phyloP scores from a whole-genome alignment of 2,797 vertebrate genomes.

The Ispidina picta region DNA sequence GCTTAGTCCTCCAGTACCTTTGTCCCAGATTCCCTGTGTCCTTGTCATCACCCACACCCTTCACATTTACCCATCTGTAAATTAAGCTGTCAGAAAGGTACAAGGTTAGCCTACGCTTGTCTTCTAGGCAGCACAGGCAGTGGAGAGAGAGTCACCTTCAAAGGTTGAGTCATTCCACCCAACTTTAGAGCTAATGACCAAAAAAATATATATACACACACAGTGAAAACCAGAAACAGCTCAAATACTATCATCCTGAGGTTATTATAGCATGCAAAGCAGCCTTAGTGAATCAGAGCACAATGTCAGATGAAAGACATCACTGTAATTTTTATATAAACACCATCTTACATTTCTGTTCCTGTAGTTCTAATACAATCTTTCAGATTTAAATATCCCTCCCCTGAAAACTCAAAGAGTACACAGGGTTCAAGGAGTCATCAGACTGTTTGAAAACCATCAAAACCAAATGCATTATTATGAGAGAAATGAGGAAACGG shows the following conservation, averaged over 20 bases:
- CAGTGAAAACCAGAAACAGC: not conserved
- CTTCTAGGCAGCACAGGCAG: not conserved
- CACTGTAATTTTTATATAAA: not conserved
- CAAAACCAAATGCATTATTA: not conserved
- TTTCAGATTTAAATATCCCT: not conserved
- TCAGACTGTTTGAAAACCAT: not conserved
- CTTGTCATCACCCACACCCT: not conserved
- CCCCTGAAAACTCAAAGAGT: not conserved
- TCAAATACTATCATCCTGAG: not conserved
- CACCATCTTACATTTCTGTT: not conserved
- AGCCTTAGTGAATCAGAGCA: not conserved
- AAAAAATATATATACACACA: not conserved
- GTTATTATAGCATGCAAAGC: not conserved
- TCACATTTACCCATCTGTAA: not conserved
- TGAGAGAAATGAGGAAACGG: not conserved
- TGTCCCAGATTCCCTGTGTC: not conserved
- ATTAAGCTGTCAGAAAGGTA: constrained; percentile 34
- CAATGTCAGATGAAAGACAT: not conserved
- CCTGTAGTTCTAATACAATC: not conserved
- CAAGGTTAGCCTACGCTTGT: not conserved
- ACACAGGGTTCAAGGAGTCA: not conserved
- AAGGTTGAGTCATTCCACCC: not conserved
- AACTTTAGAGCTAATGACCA: not conserved
- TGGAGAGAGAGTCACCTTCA: not conserved
- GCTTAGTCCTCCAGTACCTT: not conserved